Evolutionary conservation across 2,797 vertebrate species (phyloP), one percentile per base, ranked within the genome.

Genomic region (Helostoma temminkii): DNA sequence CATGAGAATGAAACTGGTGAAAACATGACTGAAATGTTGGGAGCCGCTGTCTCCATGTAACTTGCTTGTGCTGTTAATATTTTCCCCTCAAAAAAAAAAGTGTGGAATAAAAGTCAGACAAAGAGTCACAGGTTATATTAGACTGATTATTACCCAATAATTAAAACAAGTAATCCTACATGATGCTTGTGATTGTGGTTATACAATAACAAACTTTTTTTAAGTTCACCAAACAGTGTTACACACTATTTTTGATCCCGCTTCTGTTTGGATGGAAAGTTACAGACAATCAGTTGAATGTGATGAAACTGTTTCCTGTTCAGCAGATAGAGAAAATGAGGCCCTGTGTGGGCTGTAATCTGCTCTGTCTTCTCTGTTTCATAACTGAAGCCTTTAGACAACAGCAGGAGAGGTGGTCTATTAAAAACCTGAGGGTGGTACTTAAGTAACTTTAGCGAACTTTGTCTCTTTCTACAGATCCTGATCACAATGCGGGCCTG

Each of bases 1-100:
- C 76, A 82, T 87, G 88, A 87, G 81, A 88, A 74, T 81, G 82
- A 90, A 90, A 89, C 85, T 74, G 66, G 62, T 52, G 48, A 76
- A 76, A 82, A 80, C 66, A 66, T 59, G 52, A 70, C 56, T 37
- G 53, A 81, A 71, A 79, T 64, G 68, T 48, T 9, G n/a, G 9
- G 14, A 65, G 41, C 19, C 19, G 42, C 39, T 43, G 18, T 41
- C 45, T 57, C 60, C 10, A 34, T 63, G 10, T 47, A 11, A 59
- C 28, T 52, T 65, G 42, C 71, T 70, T 76, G 18, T 42, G 18
- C 59, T 57, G 8, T 45, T n/a, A 15, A 15, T 21, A 18, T 11
- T 12, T 18, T 9, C 12, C 1, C 9, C 12, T 9, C 19, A 4
- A n/a, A 11, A 25, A 4, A n/a, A 11, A 25, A 14, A 8, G 0